phyloP scores from a whole-genome alignment of 1,140 invertebrate species.

The Drosophila ananassae region DNA sequence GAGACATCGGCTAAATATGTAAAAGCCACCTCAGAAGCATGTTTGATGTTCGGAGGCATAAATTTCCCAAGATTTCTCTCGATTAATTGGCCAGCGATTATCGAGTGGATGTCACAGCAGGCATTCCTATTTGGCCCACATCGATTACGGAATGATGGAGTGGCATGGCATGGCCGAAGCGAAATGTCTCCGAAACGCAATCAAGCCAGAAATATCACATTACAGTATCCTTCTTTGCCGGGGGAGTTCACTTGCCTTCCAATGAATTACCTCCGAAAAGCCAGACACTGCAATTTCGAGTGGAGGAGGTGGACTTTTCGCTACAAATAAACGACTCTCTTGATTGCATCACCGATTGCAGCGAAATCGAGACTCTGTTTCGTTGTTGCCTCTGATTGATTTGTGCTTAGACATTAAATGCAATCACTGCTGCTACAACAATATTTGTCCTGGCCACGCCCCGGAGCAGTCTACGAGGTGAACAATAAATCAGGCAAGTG shows the following conservation, averaged over 20 bases:
- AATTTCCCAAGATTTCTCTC: constrained; percentile 20
- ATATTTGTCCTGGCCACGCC: constrained; percentile 48
- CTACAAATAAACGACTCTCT: constrained; percentile 62
- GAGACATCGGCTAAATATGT: no score
- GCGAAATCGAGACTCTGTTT: constrained; percentile 30
- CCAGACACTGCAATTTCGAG: constrained; percentile 37
- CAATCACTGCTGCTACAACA: constrained; percentile 43
- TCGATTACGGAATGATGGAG: constrained; percentile 49
- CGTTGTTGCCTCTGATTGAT: constrained; percentile 47
- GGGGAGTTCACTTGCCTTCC: constrained; percentile 38
- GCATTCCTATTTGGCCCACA: constrained; percentile 45
- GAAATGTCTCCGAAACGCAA: constrained; percentile 60
- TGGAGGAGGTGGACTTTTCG: constrained; percentile 10
- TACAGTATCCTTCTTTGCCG: constrained; percentile 38
- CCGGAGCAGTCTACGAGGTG: not conserved
- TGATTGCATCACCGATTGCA: constrained; percentile 51
- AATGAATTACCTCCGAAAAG: constrained; percentile 40
- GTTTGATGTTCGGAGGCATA: constrained; percentile 39
- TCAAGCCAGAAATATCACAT: constrained; percentile 77
- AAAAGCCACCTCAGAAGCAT: constrained; percentile 14
- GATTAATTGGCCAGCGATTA: constrained; percentile 50
- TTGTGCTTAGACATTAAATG: constrained; percentile 51
- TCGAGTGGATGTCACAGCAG: not conserved
- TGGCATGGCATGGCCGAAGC: constrained; percentile 49
- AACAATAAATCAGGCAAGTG: constrained; percentile 31